These are phyloP conservation scores for Takifugu rubripes DNA, from an alignment of 2,797 vertebrate species.

Conservation along the genomic window DNA sequence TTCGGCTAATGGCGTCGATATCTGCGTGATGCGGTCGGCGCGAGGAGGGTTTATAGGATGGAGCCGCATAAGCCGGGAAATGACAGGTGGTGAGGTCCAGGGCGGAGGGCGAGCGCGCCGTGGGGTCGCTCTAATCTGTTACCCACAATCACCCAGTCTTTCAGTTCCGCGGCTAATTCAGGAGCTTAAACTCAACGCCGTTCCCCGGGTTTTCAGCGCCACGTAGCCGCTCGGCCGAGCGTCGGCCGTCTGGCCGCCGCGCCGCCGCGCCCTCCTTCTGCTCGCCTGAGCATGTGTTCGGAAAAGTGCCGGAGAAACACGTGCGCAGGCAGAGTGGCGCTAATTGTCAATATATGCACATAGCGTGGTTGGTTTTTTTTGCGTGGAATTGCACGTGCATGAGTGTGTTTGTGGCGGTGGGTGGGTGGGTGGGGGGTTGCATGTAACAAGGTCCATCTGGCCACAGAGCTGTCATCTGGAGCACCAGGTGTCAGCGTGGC, in stretches of 20 bases:
- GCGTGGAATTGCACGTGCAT: slow-evolving; percentile 36
- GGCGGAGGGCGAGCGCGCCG: slow-evolving; percentile 54
- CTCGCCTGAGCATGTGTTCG: slow-evolving; percentile 10
- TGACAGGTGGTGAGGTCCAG: slow-evolving; percentile 70
- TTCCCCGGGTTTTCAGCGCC: neutral
- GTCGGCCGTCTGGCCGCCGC: slow-evolving; percentile 11
- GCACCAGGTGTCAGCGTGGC: slow-evolving; percentile 77
- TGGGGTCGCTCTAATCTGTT: slow-evolving; percentile 72
- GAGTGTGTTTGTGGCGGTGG: slow-evolving; percentile 28
- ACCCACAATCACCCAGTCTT: slow-evolving; percentile 66
- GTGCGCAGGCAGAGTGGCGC: slow-evolving; percentile 21
- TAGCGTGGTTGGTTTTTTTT: slow-evolving; percentile 27
- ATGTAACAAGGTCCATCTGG: slow-evolving; percentile 76
- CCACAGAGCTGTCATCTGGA: slow-evolving; percentile 77
- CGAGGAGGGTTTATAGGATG: slow-evolving; percentile 11
- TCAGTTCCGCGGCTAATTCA: slow-evolving; percentile 18
- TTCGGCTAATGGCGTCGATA: neutral
- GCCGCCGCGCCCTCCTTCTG: slow-evolving; percentile 7
- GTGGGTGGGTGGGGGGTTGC: slow-evolving; percentile 39
- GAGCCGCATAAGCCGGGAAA: slow-evolving; percentile 22
- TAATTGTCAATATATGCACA: slow-evolving; percentile 44
- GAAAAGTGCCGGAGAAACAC: slow-evolving; percentile 11
- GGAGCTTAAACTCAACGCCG: neutral
- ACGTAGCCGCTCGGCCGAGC: neutral
- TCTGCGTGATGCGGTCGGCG: slow-evolving; percentile 16